These are phyloP conservation scores for Cantharis rustica DNA, from an alignment of 2,888 invertebrate species.

Conservation along the genomic window DNA sequence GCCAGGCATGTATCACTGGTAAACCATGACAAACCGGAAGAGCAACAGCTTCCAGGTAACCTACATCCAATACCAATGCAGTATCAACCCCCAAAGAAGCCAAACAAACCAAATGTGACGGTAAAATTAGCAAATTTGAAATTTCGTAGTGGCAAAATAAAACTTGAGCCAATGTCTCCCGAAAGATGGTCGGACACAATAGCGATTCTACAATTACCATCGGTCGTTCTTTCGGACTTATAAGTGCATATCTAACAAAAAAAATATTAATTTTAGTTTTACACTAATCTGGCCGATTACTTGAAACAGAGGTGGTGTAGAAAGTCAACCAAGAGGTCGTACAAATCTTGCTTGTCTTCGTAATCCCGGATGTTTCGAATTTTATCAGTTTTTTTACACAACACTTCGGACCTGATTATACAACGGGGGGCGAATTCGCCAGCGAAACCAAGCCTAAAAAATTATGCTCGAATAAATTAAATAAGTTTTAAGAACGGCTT, in stretches of 20 bases:
- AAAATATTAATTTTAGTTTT: not conserved
- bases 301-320: conserved; percentile 87
- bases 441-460: conserved; percentile 84
- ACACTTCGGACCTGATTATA: conserved; percentile 81
- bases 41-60: conserved; percentile 80
- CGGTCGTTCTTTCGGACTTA: conserved; percentile 92
- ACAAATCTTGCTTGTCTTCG: conserved; percentile 70
- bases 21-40: conserved; percentile 87
- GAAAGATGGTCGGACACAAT: conserved; percentile 77
- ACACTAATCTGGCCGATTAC: conserved; percentile 55
- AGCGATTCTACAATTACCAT: conserved; percentile 92
- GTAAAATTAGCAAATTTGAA: conserved; percentile 65
- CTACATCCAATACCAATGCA: conserved; percentile 85
- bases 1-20: conserved; percentile 83
- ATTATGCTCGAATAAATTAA: not conserved
- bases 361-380: conserved; percentile 70
- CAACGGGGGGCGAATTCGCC: conserved; percentile 88
- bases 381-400: conserved; percentile 66
- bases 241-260: conserved; percentile 74
- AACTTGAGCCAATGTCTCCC: conserved; percentile 85
- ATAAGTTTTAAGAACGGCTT: conserved; percentile 32
- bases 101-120: conserved; percentile 82
- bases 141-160: conserved; percentile 79
- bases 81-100: conserved; percentile 82
- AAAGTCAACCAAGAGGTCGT: conserved; percentile 86